phyloP scores from a whole-genome alignment of 2,113 vertebrate genomes.

The Eubucco bourcierii region DNA sequence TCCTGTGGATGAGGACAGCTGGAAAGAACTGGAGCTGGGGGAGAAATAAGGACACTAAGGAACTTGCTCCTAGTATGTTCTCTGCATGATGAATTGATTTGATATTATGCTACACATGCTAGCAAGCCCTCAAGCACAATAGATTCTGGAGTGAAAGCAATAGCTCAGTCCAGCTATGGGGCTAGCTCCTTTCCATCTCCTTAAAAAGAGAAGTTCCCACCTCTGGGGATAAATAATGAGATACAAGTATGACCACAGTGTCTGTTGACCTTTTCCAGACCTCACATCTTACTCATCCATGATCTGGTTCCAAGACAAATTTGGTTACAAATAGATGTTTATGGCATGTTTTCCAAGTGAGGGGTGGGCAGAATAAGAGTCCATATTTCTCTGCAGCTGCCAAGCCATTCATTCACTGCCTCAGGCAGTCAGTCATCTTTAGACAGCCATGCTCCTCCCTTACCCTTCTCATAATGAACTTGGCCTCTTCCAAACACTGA shows the following conservation, averaged over 20 bases:
- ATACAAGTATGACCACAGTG: not conserved
- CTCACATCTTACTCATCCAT: not conserved
- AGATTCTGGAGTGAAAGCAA: not conserved
- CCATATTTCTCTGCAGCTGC: not conserved
- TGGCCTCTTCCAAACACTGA: not conserved
- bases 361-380: not conserved
- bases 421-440: not conserved
- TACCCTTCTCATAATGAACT: not conserved
- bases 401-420: not conserved
- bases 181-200: not conserved
- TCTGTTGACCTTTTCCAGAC: not conserved
- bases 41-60: not conserved
- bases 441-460: not conserved
- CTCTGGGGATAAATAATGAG: not conserved
- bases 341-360: not conserved
- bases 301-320: not conserved
- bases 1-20: not conserved
- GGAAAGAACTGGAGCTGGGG: not conserved
- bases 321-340: not conserved
- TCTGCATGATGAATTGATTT: not conserved
- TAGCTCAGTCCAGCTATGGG: not conserved
- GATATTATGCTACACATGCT: not conserved
- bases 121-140: not conserved
- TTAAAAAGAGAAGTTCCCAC: not conserved
- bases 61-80: not conserved